Conservation (phyloP, 1,140 invertebrate genomes). For the Atta cephalotes region DNA sequence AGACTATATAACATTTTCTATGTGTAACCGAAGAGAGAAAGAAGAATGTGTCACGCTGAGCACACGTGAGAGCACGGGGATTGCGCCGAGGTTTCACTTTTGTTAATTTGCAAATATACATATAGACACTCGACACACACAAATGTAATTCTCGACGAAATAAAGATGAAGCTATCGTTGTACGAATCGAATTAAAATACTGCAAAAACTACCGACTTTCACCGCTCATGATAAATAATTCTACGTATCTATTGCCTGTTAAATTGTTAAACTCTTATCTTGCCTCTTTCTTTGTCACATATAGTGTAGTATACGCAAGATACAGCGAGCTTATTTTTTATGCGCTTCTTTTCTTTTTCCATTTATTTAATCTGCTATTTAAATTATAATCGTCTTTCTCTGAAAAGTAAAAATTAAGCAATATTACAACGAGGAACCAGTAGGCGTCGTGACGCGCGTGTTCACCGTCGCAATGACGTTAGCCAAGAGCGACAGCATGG, state of each 20-base stretch:
- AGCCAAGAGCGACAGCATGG: slow-evolving; percentile 79
- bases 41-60: slow-evolving; percentile 45
- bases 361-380: neutral
- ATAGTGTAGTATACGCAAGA: neutral
- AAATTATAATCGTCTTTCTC: neutral
- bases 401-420: neutral
- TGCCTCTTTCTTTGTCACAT: neutral
- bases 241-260: neutral
- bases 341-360: neutral
- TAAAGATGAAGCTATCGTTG: slow-evolving; percentile 40
- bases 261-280: neutral
- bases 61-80: slow-evolving; percentile 27
- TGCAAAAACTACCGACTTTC: neutral
- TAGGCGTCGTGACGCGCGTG: slow-evolving; percentile 64
- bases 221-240: slow-evolving; percentile 15
- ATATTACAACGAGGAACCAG: slow-evolving; percentile 60
- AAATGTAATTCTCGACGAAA: slow-evolving; percentile 48
- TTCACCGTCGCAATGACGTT: slow-evolving; percentile 74
- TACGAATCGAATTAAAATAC: neutral
- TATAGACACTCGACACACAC: neutral
- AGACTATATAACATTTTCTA: slow-evolving; percentile 54
- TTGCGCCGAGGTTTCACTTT: slow-evolving; percentile 52
- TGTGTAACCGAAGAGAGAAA: neutral
- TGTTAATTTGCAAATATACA: neutral
- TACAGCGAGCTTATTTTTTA: neutral